These are phyloP conservation scores for Thereva unica DNA, from an alignment of 2,888 invertebrate genomes.

Conservation along the genomic window DNA sequence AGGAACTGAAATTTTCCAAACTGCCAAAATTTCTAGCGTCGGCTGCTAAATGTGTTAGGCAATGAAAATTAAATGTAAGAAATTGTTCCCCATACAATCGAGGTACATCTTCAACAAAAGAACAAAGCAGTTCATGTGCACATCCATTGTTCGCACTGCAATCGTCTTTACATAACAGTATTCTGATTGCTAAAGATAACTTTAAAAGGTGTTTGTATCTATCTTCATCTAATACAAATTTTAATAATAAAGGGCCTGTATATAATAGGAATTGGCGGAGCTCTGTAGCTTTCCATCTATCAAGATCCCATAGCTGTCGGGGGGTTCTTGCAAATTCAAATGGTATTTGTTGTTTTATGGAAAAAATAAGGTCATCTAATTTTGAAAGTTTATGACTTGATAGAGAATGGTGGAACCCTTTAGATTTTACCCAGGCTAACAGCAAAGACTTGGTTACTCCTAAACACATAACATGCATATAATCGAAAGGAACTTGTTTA, in stretches of 20 bases:
- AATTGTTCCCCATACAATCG: conserved; percentile 37
- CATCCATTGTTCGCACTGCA: conserved; percentile 20
- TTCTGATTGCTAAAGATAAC: conserved; percentile 39
- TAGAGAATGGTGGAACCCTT: conserved; percentile 3
- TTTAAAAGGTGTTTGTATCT: conserved; percentile 43
- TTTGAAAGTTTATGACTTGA: background rate
- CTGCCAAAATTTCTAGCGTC: conserved; percentile 29
- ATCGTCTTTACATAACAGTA: conserved; percentile 26
- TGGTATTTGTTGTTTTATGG: background rate
- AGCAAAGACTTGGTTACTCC: conserved; percentile 13
- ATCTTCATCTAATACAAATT: conserved; percentile 11
- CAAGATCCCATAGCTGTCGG: background rate
- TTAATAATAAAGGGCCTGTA: conserved; percentile 26
- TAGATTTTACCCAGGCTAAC: background rate
- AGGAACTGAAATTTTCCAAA: conserved; percentile 30
- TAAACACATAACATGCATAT: conserved; percentile 28
- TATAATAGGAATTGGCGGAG: conserved; percentile 37
- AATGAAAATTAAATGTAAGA: conserved; percentile 37
- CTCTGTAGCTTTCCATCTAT: conserved; percentile 40
- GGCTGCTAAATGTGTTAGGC: conserved; percentile 32
- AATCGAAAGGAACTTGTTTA: conserved; percentile 28
- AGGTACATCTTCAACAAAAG: conserved; percentile 24
- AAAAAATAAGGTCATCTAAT: background rate
- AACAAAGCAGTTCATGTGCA: conserved; percentile 1
- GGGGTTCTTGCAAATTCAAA: conserved; percentile 15